Base-by-base conservation (phyloP, 2,113 vertebrate species). In the Grantiella picta region DNA sequence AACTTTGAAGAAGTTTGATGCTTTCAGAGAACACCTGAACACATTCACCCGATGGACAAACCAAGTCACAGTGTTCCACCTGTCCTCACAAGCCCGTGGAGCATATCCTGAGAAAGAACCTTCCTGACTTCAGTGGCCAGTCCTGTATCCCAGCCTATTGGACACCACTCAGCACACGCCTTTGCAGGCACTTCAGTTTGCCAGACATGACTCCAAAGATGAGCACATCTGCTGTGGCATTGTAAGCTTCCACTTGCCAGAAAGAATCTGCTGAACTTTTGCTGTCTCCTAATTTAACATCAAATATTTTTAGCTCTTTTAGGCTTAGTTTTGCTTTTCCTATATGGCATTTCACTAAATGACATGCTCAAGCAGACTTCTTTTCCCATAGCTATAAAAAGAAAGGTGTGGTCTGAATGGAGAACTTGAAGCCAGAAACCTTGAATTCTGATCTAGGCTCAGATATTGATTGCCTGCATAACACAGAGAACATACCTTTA, bases 331-430 rank as follows among this genome's bases (percentile, higher is more conserved):
- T 75, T 92, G 35, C 77, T 95, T 78, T 86, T 92, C n/a, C 71
- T 53, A 60, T 24, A 56, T 45, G 42, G 54, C 80, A 94, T 79
- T 95, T 94, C 85, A 57, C 87, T 85, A 96, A 92, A 93, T 92
- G 60, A 90, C 50, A 93, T 38, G 53, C 72, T 93, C 45, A 44
- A 61, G 25, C 4, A 4, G 49, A 82, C 72, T 36, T 79, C 38
- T 83, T 95, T 91, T n/a, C 90, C 76, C 92, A 78, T 4, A 82
- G 72, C 80, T 95, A 92, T 90, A 94, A 95, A 95, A 94, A 90
- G 85, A 71, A 92, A 93, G 77, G 81, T 56, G 79, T 76, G 80
- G 93, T 82, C 82, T 81, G 60, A 81, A 77, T 8, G 3, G 20
- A 64, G 19, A 79, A 57, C 60, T 42, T 40, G 22, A 81, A 90